Conservation (phyloP, 2,113 vertebrate species). For the Isichthys henryi region DNA sequence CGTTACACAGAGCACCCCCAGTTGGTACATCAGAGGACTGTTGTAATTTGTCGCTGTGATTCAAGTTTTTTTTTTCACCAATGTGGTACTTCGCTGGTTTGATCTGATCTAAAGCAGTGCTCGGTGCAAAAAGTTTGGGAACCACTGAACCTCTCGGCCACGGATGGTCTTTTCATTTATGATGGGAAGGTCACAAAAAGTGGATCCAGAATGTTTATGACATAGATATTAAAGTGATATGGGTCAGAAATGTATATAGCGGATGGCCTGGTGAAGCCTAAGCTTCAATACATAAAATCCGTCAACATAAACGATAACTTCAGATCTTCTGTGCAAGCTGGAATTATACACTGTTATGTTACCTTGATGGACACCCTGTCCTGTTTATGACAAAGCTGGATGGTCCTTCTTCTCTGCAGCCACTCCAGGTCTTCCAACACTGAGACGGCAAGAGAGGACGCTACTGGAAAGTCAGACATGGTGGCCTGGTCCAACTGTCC, state of each 20-base stretch:
- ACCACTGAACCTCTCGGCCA: not conserved
- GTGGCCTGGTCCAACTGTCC: slow-evolving; percentile 34
- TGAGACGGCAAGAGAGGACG: slow-evolving; percentile 63
- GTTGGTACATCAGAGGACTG: not conserved
- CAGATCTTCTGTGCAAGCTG: not conserved
- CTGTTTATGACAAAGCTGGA: slow-evolving; percentile 72
- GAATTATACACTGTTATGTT: not conserved
- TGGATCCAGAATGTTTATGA: not conserved
- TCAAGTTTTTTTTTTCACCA: not conserved
- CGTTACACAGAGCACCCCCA: too few species aligned
- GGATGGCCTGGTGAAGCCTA: not conserved
- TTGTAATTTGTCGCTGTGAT: not conserved
- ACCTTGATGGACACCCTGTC: slow-evolving; percentile 71
- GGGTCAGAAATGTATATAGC: not conserved
- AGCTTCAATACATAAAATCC: not conserved
- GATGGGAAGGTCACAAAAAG: not conserved
- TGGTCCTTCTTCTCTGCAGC: slow-evolving; percentile 83
- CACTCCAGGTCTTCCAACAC: slow-evolving; percentile 82
- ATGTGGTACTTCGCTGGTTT: not conserved
- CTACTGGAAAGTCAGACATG: slow-evolving; percentile 45
- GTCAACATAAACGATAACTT: not conserved
- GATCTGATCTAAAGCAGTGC: not conserved
- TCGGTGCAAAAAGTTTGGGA: not conserved
- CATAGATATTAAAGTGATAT: not conserved
- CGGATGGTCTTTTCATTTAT: not conserved